Percentiles rank a stretch among this genome's conserved stretches.
Conservation (phyloP, 2,888 invertebrate genomes). For the Steinernema scapterisci region DNA sequence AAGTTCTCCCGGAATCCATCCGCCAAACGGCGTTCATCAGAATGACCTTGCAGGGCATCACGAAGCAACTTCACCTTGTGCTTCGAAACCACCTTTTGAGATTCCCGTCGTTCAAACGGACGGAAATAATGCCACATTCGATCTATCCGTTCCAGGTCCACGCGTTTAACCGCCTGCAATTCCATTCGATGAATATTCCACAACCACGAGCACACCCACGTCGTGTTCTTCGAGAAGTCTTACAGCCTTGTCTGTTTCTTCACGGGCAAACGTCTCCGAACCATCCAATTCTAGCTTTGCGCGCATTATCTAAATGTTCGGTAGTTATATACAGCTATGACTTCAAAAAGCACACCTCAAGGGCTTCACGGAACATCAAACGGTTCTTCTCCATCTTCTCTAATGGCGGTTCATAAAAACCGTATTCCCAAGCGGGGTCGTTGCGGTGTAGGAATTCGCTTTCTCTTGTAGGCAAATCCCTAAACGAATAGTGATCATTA, state of each 20-base stretch:
- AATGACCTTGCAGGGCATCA: constrained; percentile 51
- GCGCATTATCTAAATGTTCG: constrained; percentile 46
- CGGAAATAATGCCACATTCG: constrained; percentile 60
- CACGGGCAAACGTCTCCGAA: constrained; percentile 33
- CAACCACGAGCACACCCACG: not conserved
- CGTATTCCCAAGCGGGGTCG: constrained; percentile 60
- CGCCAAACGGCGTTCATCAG: constrained; percentile 35
- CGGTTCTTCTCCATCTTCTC: constrained; percentile 58
- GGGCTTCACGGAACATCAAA: constrained; percentile 59
- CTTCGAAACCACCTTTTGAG: constrained; percentile 55
- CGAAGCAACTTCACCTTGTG: constrained; percentile 48
- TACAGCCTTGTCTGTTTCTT: constrained; percentile 31
- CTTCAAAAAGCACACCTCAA: constrained; percentile 53
- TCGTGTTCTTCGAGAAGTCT: constrained; percentile 27
- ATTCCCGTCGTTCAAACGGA: constrained; percentile 57
- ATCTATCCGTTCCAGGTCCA: constrained; percentile 52
- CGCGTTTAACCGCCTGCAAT: constrained; percentile 44
- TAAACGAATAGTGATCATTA: constrained; percentile 36
- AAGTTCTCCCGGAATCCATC: constrained; percentile 37
- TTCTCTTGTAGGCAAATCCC: constrained; percentile 54
- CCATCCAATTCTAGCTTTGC: constrained; percentile 47
- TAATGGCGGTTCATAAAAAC: constrained; percentile 60
- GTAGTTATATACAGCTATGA: not conserved
- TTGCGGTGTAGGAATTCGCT: constrained; percentile 53
- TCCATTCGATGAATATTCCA: not conserved